Conservation (phyloP, 2,888 invertebrate species). For the Synanthedon vespiformis region DNA sequence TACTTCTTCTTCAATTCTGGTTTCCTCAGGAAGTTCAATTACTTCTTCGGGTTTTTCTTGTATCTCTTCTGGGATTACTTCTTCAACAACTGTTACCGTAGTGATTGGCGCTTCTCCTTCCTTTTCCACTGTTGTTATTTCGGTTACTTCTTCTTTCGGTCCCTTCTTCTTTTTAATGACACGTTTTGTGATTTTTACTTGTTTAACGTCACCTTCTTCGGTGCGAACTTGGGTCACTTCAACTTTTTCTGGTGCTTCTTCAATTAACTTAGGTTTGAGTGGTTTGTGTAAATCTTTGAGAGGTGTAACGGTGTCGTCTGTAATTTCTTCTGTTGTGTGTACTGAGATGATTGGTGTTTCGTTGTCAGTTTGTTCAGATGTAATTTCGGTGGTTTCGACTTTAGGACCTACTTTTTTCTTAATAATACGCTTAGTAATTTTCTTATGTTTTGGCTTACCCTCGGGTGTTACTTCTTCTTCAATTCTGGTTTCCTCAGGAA, state of each 20-base stretch:
- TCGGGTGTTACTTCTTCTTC: conserved; percentile 9
- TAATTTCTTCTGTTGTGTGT: conserved; percentile 6
- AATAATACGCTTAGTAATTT: conserved; percentile 18
- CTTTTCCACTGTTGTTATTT: conserved; percentile 34
- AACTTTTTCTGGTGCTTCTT: conserved; percentile 13
- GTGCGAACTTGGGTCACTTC: conserved; percentile 6
- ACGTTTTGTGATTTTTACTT: conserved; percentile 7
- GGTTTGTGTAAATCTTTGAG: conserved; percentile 19
- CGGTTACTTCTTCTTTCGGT: conserved; percentile 22
- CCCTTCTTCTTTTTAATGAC: conserved; percentile 7
- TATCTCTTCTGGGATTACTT: conserved; percentile 21
- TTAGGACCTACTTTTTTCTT: conserved; percentile 30
- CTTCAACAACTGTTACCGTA: conserved; percentile 16
- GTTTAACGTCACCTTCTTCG: conserved; percentile 10
- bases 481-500: conserved; percentile 30
- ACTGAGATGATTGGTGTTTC: conserved; percentile 12
- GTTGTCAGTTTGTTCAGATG: conserved; percentile 26
- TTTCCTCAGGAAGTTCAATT: too few relatives aligned
- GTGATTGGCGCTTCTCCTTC: conserved; percentile 24
- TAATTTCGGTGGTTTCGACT: conserved; percentile 32
- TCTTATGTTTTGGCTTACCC: conserved; percentile 16
- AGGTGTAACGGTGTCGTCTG: conserved; percentile 15
- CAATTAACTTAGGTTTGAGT: conserved; percentile 6
- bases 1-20: too few relatives aligned
- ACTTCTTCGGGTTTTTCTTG: too few relatives aligned